Percentiles rank a stretch among this genome's conserved stretches.
Conservation (phyloP, 2,888 invertebrate genomes). For the Noctua janthe region DNA sequence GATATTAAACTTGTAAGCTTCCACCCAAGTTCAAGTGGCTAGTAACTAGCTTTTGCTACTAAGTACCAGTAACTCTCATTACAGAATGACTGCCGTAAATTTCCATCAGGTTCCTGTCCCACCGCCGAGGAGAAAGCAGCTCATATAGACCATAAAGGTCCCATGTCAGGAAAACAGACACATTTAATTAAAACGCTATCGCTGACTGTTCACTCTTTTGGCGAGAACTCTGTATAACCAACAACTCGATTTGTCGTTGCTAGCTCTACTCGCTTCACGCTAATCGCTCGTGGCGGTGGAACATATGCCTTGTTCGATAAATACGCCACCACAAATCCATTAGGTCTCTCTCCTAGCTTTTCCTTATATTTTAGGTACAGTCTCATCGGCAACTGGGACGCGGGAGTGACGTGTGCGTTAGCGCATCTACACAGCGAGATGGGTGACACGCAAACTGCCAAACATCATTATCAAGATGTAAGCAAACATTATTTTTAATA, state of each 20-base stretch:
- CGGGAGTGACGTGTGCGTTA: constrained; percentile 96
- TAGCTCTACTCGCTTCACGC: neutral
- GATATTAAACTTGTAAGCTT: neutral
- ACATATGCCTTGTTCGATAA: neutral
- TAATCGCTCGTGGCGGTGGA: neutral
- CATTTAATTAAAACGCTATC: neutral
- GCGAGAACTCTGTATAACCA: neutral
- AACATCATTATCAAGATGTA: constrained; percentile 88
- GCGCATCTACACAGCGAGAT: constrained; percentile 97
- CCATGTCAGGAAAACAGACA: neutral
- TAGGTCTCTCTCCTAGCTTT: neutral
- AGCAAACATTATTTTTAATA: constrained; percentile 55
- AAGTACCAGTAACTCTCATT: neutral
- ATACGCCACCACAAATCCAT: neutral
- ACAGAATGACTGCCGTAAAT: too few species aligned
- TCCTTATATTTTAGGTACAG: constrained; percentile 79
- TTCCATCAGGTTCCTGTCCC: neutral
- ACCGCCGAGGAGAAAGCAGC: neutral
- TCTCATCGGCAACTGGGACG: constrained; percentile 93
- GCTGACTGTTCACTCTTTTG: neutral
- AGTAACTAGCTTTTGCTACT: neutral
- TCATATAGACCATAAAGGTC: neutral
- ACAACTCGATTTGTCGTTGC: neutral
- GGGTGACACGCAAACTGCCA: constrained; percentile 93
- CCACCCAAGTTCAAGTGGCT: neutral